Percentiles rank a stretch among this genome's conserved stretches.
These are phyloP conservation scores for Mobula hypostoma DNA, from an alignment of 2,113 vertebrate species.

Conservation along the genomic window DNA sequence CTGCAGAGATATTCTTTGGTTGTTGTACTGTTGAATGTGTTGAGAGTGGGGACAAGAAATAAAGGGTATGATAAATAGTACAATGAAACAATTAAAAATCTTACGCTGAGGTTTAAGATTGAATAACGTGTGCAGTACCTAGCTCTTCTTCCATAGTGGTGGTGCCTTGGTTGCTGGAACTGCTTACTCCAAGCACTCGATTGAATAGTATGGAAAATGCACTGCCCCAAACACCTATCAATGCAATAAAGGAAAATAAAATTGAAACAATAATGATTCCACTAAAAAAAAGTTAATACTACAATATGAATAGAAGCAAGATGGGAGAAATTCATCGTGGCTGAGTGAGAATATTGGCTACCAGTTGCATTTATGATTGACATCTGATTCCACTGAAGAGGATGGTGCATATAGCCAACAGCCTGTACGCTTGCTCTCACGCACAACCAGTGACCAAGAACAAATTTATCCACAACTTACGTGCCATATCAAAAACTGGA, in stretches of 20 bases:
- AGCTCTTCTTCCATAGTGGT: constrained; percentile 95
- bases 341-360: no score
- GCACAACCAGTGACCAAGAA: no score
- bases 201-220: constrained; percentile 97
- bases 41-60: background rate
- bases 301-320: background rate
- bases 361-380: no score
- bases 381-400: no score
- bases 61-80: background rate
- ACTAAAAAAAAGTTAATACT: background rate
- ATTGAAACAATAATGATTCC: background rate
- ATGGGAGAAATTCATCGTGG: no score
- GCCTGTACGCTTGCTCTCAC: no score
- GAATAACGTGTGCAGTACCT: constrained; percentile 58
- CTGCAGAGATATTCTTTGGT: background rate
- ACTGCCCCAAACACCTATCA: constrained; percentile 89
- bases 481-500: background rate
- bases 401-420: no score
- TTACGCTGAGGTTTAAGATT: background rate
- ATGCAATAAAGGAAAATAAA: constrained; percentile 41
- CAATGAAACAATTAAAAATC: background rate
- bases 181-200: constrained; percentile 83
- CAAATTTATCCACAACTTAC: no score
- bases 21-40: background rate
- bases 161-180: constrained; percentile 59